These are phyloP conservation scores for Pemphigus obesinymphae DNA, from an alignment of 1,140 invertebrate genomes.

Conservation along the genomic window DNA sequence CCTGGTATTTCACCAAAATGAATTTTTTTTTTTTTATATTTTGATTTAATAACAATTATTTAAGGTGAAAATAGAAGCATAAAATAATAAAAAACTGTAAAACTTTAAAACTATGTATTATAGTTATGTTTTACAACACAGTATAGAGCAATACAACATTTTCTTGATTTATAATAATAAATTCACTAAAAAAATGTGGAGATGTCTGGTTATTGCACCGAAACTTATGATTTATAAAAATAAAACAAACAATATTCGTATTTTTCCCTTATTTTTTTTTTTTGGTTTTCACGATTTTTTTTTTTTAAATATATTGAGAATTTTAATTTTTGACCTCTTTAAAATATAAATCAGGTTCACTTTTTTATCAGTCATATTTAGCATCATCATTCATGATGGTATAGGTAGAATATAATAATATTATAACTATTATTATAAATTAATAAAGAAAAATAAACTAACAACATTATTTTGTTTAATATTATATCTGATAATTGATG, in stretches of 20 bases:
- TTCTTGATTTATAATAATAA: not conserved
- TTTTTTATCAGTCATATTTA: too few relatives aligned
- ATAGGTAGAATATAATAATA: too few relatives aligned
- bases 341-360: too few relatives aligned
- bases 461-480: too few relatives aligned
- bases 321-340: too few relatives aligned
- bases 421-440: too few relatives aligned
- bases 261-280: not conserved
- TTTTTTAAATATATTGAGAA: too few relatives aligned
- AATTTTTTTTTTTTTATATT: not conserved
- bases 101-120: not conserved
- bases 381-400: too few relatives aligned
- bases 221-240: not conserved
- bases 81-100: not conserved
- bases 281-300: too few relatives aligned
- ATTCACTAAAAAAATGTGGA: not conserved
- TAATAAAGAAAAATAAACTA: too few relatives aligned
- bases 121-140: not conserved
- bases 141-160: not conserved
- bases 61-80: not conserved
- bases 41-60: too few relatives aligned
- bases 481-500: too few relatives aligned
- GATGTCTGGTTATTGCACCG: not conserved
- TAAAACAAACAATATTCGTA: not conserved
- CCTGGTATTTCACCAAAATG: not conserved